Evolutionary conservation across 2,888 invertebrate species (phyloP).

Genomic region (Archips crataeganus): DNA sequence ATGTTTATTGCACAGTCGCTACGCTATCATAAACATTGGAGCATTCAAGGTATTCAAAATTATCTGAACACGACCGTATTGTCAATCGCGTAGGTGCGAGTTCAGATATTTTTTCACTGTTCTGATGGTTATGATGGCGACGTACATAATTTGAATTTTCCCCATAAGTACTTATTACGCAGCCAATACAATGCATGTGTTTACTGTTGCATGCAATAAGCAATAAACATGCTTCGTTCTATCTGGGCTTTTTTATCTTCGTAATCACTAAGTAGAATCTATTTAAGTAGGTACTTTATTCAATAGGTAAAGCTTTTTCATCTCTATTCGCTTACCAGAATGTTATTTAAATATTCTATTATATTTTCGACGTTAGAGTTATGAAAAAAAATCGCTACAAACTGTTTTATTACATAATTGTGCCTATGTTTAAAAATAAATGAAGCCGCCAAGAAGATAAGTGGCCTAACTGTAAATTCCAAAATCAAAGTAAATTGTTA

Average conservation of each 20-base stretch:
- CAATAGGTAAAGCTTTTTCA: constrained; percentile 22
- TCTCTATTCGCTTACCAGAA: constrained; percentile 15
- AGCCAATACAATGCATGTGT: background rate
- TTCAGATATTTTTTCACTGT: too few species aligned
- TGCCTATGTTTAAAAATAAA: background rate
- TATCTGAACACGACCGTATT: too few species aligned
- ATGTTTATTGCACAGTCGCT: background rate
- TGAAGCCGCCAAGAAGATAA: background rate
- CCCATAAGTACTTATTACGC: background rate
- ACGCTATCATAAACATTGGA: too few species aligned
- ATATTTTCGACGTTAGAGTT: constrained; percentile 3
- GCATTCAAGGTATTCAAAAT: too few species aligned
- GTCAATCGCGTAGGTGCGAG: too few species aligned
- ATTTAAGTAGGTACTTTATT: constrained; percentile 22
- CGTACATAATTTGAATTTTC: too few species aligned
- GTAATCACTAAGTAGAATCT: constrained; percentile 8
- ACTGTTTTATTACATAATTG: background rate
- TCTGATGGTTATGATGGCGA: too few species aligned
- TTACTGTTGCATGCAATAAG: background rate
- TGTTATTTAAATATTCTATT: background rate
- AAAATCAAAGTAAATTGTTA: too few species aligned
- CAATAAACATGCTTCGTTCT: background rate
- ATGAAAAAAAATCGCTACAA: background rate
- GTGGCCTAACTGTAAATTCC: background rate
- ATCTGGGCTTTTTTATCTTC: background rate